Percentiles rank a stretch among this genome's conserved stretches.
phyloP scores from a whole-genome alignment of 2,113 vertebrate species.

The Oncorhynchus keta region DNA sequence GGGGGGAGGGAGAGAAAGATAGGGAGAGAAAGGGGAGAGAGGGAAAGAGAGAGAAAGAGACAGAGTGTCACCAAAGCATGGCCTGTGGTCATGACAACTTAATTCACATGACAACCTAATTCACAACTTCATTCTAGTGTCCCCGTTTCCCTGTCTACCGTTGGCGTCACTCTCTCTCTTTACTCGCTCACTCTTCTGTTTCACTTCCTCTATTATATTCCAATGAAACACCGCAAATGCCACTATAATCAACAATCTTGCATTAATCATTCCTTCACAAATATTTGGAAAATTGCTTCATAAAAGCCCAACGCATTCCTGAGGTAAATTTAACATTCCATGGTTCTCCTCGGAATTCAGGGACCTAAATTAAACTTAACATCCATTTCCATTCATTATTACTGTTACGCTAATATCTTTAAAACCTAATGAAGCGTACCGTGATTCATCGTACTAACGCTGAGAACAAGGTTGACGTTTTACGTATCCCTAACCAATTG shows the following conservation, averaged over 20 bases:
- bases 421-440: neutral
- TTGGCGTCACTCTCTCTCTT: no score
- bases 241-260: neutral
- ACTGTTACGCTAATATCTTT: conserved; percentile 5
- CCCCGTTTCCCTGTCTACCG: no score
- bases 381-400: neutral
- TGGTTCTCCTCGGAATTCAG: neutral
- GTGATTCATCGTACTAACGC: neutral
- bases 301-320: neutral
- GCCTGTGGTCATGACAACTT: no score
- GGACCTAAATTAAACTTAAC: neutral
- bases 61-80: neutral
- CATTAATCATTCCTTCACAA: neutral
- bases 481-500: no score
- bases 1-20: conserved; percentile 6
- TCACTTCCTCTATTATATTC: neutral
- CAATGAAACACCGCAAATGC: neutral
- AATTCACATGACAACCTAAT: no score
- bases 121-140: no score
- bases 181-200: no score
- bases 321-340: neutral
- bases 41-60: neutral
- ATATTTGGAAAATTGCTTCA: neutral
- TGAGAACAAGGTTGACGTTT: neutral
- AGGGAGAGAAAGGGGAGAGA: neutral